Conservation (phyloP, 2,888 invertebrate genomes). For the Allophyes oxyacanthae region DNA sequence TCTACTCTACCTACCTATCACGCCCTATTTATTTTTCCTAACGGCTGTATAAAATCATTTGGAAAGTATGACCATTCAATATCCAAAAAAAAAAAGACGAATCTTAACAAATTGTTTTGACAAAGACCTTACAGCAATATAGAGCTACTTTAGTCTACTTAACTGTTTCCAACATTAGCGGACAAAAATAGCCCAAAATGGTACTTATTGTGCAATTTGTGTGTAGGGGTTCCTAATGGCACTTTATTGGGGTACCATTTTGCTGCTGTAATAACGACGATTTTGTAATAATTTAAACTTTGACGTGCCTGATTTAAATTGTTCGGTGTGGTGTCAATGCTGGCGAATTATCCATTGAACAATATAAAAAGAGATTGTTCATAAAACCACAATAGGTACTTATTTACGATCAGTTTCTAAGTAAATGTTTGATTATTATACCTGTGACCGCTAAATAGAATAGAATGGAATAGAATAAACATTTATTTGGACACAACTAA, state of each 20-base stretch:
- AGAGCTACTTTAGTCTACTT: slow-evolving; percentile 4
- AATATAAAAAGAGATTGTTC: no score
- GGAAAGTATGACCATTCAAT: no score
- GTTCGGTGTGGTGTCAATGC: not conserved
- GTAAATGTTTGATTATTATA: no score
- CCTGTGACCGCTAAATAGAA: no score
- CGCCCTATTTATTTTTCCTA: no score
- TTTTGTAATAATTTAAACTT: slow-evolving; percentile 35
- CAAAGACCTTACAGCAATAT: slow-evolving; percentile 4
- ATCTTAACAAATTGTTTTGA: not conserved
- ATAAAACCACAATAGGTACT: no score
- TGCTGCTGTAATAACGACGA: slow-evolving; percentile 25
- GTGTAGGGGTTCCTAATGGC: slow-evolving; percentile 51
- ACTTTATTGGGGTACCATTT: slow-evolving; percentile 55
- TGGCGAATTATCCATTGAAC: not conserved
- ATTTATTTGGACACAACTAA: no score
- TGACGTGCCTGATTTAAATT: slow-evolving; percentile 8
- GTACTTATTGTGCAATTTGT: slow-evolving; percentile 56
- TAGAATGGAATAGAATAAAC: no score
- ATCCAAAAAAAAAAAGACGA: no score
- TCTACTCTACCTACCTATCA: no score
- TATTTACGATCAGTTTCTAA: no score
- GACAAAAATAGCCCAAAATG: slow-evolving; percentile 36
- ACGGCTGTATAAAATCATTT: no score
- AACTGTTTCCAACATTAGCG: slow-evolving; percentile 27